Conservation (phyloP, 2,113 vertebrate species). For the Neoarius graeffei region DNA sequence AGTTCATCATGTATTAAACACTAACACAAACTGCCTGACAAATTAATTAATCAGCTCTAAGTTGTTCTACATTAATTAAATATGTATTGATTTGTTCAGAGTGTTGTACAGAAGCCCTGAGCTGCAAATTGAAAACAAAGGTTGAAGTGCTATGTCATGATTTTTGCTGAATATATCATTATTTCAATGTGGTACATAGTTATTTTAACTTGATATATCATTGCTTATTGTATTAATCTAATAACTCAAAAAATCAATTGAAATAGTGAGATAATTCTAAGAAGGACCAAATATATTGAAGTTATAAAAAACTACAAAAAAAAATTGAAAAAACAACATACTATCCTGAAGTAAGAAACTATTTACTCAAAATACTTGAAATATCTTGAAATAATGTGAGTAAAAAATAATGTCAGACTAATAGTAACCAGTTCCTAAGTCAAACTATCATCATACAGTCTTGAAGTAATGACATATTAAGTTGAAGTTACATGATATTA, state of each 20-base stretch:
- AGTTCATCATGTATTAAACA: neutral
- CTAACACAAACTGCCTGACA: neutral
- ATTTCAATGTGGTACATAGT: neutral
- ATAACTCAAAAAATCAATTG: neutral
- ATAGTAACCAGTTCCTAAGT: neutral
- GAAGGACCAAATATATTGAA: neutral
- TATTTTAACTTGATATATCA: neutral
- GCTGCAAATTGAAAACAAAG: neutral
- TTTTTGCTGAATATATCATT: neutral
- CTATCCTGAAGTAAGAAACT: neutral
- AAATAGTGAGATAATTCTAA: neutral
- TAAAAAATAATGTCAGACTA: neutral
- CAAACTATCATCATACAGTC: neutral
- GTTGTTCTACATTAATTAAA: neutral
- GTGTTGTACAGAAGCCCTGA: neutral
- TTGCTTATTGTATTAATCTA: neutral
- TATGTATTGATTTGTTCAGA: neutral
- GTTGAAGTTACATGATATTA: too few species aligned
- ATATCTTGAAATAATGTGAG: neutral
- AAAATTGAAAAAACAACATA: neutral
- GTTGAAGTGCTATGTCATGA: neutral
- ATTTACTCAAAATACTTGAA: neutral
- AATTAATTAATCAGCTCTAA: neutral
- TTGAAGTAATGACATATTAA: too few species aligned
- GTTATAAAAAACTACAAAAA: too few species aligned